These are phyloP conservation scores for Clitarchus hookeri DNA, from an alignment of 2,888 invertebrate species.

Conservation along the genomic window DNA sequence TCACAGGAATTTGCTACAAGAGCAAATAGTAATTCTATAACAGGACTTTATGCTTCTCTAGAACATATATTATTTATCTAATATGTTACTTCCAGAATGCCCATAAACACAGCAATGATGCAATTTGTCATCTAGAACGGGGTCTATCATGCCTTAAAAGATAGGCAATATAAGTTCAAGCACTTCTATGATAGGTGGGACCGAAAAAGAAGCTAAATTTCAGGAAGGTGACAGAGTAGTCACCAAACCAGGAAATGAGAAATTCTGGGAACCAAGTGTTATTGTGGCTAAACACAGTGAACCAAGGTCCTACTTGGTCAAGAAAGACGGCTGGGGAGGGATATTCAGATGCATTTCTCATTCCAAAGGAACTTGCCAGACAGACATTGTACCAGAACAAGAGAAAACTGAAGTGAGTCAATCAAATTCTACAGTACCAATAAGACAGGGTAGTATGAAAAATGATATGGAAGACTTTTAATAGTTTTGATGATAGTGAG, in stretches of 20 bases:
- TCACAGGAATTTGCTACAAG: not conserved
- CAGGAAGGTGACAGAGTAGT: not conserved
- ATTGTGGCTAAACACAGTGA: not conserved
- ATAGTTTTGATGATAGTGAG: not conserved
- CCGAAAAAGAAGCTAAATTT: not conserved
- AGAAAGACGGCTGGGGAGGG: not conserved
- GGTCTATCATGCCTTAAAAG: not conserved
- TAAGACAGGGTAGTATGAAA: not conserved
- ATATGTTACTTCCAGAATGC: not conserved
- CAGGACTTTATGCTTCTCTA: not conserved
- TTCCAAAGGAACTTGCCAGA: not conserved
- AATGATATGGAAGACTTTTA: not conserved
- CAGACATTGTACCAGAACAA: not conserved
- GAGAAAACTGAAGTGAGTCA: not conserved
- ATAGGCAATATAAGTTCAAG: not conserved
- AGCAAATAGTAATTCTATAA: not conserved
- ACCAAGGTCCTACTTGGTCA: not conserved
- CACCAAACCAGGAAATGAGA: not conserved
- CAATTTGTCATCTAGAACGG: not conserved
- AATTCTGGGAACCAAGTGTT: not conserved
- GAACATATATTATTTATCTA: not conserved
- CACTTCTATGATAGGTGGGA: not conserved
- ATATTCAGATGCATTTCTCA: not conserved
- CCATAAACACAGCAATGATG: not conserved
- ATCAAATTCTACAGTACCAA: not conserved